Conservation (phyloP, 2,797 vertebrate genomes). For the Protosalanx chinensis region DNA sequence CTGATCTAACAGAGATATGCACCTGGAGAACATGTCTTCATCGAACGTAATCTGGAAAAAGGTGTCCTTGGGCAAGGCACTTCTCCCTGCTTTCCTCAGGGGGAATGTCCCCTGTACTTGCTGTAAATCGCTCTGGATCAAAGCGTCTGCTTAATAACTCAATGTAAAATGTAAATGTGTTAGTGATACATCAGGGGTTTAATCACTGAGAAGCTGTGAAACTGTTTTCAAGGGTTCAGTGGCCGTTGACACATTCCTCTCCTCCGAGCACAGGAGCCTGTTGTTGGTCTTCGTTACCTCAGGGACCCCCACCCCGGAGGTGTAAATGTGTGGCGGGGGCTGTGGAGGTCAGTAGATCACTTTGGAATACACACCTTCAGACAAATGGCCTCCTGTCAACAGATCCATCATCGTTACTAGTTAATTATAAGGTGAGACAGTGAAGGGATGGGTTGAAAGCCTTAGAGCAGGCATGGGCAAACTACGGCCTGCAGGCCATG, state of each 20-base stretch:
- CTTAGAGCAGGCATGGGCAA: not conserved
- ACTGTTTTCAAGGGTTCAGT: not conserved
- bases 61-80: too few species aligned
- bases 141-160: too few species aligned
- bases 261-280: constrained; percentile 43
- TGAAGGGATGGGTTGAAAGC: not conserved
- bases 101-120: too few species aligned
- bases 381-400: constrained; percentile 21
- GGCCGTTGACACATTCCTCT: constrained; percentile 59
- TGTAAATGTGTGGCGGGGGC: constrained; percentile 31
- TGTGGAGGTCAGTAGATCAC: constrained; percentile 23
- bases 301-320: constrained; percentile 47
- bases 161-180: not conserved
- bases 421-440: constrained; percentile 18
- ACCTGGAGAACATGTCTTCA: not conserved
- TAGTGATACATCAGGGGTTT: not conserved
- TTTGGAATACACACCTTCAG: constrained; percentile 54
- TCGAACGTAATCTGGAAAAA: not conserved
- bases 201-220: not conserved
- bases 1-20: not conserved
- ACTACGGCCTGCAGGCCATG: too few species aligned
- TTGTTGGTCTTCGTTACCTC: constrained; percentile 21
- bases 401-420: not conserved
- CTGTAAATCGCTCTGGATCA: too few species aligned
- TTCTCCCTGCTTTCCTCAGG: too few species aligned